Conservation (phyloP, 2,797 vertebrate genomes). For the Malacoctenus gilli region DNA sequence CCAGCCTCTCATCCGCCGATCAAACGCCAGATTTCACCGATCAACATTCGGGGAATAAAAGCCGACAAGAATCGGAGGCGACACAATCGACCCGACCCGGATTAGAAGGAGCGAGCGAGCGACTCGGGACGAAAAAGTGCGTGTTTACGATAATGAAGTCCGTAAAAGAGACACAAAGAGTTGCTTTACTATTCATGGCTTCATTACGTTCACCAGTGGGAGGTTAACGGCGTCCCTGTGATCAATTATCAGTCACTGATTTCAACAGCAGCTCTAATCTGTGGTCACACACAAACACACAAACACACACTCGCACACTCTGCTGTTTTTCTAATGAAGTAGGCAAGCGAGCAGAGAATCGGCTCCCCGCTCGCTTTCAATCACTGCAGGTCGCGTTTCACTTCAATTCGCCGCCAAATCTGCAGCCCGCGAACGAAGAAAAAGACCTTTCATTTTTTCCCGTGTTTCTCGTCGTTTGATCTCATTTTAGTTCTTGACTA, state of each 20-base stretch:
- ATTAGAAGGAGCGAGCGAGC: no score
- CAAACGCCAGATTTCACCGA: conserved; percentile 13
- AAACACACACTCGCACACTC: no score
- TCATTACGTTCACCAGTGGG: conserved; percentile 45
- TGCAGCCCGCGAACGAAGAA: no score
- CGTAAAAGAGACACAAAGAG: conserved; percentile 25
- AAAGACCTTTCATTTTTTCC: no score
- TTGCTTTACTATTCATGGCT: conserved; percentile 11
- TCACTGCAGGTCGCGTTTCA: neutral
- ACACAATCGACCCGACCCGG: no score
- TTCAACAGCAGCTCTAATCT: conserved; percentile 32
- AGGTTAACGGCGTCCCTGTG: conserved; percentile 37
- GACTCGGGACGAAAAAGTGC: conserved; percentile 17
- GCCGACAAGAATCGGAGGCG: no score
- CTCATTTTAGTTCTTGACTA: neutral
- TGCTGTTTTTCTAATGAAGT: conserved; percentile 8
- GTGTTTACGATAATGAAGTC: conserved; percentile 27
- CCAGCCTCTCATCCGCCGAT: neutral
- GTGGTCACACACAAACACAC: conserved; percentile 5
- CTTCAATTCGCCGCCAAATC: neutral
- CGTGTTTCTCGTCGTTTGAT: neutral
- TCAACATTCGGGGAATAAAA: conserved; percentile 9
- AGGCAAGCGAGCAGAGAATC: neutral
- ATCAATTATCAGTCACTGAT: conserved; percentile 41
- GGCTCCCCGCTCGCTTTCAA: neutral